A percentile compares a stretch with the other conserved stretches of the same genome.
These are phyloP conservation scores for Ptychochromis oligacanthus DNA, from an alignment of 2,113 vertebrate genomes.

Conservation along the genomic window DNA sequence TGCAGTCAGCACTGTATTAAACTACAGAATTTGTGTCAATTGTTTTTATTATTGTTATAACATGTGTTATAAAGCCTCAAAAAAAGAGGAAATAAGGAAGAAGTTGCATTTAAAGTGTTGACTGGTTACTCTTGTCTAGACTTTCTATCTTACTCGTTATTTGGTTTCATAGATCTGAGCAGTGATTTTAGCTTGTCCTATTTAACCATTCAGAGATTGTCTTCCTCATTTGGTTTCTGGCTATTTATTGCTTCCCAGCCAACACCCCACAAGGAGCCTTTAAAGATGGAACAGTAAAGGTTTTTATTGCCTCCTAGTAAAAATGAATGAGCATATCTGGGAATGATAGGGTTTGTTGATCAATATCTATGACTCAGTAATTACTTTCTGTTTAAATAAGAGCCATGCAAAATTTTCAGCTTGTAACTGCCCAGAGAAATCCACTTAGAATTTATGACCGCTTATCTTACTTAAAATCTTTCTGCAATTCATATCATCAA, in stretches of 20 bases:
- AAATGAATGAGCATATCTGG: constrained; percentile 24
- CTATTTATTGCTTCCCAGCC: constrained; percentile 18
- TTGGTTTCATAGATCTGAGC: neutral
- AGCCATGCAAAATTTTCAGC: neutral
- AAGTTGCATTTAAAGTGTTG: neutral
- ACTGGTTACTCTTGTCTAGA: neutral
- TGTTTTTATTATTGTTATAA: neutral
- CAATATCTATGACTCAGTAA: constrained; percentile 41
- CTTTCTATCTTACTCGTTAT: neutral
- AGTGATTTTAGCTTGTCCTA: neutral
- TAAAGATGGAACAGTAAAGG: constrained; percentile 25
- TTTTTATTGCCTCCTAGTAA: constrained; percentile 40
- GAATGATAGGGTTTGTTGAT: constrained; percentile 22
- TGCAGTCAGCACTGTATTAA: too few relatives aligned
- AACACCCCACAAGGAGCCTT: constrained; percentile 14
- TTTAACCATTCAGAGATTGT: constrained; percentile 6
- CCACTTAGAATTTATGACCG: neutral
- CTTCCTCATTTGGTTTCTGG: constrained; percentile 1
- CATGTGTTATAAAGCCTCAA: neutral
- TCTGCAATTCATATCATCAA: neutral
- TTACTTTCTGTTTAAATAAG: constrained; percentile 27
- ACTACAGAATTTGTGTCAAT: too few relatives aligned
- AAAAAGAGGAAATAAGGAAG: neutral
- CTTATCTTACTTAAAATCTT: neutral
- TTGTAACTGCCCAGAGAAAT: neutral